These are phyloP conservation scores for Sula dactylatra DNA, from an alignment of 2,113 vertebrate genomes.

Conservation along the genomic window DNA sequence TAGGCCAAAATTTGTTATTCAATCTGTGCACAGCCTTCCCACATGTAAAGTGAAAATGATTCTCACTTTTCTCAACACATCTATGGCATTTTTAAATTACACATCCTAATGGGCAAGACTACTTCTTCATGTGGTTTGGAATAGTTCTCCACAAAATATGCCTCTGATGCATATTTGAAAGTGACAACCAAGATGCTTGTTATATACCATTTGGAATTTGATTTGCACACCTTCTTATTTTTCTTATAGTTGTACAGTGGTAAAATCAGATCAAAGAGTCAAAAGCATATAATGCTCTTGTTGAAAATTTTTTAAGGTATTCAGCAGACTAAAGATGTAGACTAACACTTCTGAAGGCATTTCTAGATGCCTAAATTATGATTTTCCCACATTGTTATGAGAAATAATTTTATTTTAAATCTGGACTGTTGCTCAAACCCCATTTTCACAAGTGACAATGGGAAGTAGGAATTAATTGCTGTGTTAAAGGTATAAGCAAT, in stretches of 20 bases:
- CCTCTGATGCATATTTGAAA: neutral
- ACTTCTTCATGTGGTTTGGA: neutral
- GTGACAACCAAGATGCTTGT: neutral
- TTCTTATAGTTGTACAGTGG: neutral
- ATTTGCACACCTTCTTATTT: neutral
- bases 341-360: neutral
- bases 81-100: neutral
- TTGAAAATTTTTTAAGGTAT: neutral
- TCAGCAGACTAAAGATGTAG: neutral
- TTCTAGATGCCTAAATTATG: neutral
- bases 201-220: neutral
- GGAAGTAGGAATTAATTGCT: neutral
- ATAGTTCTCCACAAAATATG: neutral
- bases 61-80: neutral
- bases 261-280: neutral
- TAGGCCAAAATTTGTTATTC: neutral
- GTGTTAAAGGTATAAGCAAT: neutral
- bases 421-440: neutral
- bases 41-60: neutral
- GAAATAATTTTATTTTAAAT: neutral
- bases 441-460: neutral
- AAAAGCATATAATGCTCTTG: neutral
- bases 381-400: neutral
- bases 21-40: neutral
- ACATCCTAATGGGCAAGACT: neutral